phyloP scores from a whole-genome alignment of 2,797 vertebrate species.

The Rousettus madagascariensis region DNA sequence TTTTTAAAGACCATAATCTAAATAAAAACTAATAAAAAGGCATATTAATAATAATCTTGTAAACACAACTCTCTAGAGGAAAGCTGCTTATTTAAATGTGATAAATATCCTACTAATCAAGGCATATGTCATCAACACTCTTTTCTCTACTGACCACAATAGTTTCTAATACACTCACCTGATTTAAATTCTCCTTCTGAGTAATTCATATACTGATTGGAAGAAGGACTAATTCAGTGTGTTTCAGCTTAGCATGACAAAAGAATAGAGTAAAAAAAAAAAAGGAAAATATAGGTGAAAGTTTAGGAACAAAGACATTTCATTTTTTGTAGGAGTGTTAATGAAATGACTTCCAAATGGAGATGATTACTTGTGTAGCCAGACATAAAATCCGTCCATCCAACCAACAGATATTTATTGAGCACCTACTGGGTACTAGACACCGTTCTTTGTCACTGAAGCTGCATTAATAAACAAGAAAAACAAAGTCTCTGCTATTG shows the following conservation, averaged over 20 bases:
- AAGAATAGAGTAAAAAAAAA: neutral
- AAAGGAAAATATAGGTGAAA: neutral
- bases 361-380: neutral
- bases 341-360: neutral
- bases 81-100: neutral
- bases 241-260: neutral
- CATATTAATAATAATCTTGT: neutral
- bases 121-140: neutral
- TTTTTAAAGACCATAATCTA: neutral
- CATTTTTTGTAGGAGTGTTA: neutral
- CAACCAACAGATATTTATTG: neutral
- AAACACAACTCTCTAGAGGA: neutral
- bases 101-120: neutral
- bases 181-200: neutral
- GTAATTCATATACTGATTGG: neutral
- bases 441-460: neutral
- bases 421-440: neutral
- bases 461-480: neutral
- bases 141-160: neutral
- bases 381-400: neutral
- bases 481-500: neutral
- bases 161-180: neutral
- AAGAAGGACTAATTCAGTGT: neutral
- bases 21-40: neutral
- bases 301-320: neutral